phyloP scores from a whole-genome alignment of 2,797 vertebrate species.

The Micrastur ruficollis region DNA sequence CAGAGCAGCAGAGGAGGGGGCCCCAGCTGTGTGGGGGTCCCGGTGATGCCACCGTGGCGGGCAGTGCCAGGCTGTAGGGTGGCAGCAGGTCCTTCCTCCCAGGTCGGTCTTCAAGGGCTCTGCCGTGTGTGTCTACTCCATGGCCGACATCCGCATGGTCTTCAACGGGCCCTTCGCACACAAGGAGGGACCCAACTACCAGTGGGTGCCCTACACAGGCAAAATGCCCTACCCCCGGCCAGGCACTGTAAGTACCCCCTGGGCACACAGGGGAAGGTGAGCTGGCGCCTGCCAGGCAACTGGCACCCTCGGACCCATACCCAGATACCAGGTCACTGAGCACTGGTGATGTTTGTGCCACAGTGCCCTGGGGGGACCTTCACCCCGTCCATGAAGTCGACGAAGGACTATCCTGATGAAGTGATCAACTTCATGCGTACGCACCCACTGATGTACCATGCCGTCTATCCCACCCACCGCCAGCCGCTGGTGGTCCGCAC shows the following conservation, averaged over 20 bases:
- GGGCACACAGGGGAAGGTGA: accelerated
- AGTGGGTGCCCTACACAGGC: slow-evolving; percentile 97
- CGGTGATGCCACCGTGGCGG: accelerated
- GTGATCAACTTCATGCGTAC: slow-evolving; percentile 99
- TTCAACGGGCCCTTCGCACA: slow-evolving; percentile 98
- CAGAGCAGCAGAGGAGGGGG: accelerated
- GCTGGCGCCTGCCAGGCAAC: accelerated
- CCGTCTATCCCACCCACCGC: slow-evolving; percentile 93
- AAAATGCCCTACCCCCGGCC: slow-evolving; percentile 98
- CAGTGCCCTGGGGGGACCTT: slow-evolving; percentile 98
- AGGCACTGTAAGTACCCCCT: slow-evolving; percentile 85
- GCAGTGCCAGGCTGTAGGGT: not conserved
- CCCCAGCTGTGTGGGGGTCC: not conserved
- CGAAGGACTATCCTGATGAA: slow-evolving; percentile 98
- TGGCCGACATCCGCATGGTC: slow-evolving; percentile 98
- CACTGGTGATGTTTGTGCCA: accelerated
- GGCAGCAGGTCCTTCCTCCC: not conserved
- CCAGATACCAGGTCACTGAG: accelerated
- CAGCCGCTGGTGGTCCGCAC: slow-evolving; percentile 95
- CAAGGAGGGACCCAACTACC: slow-evolving; percentile 98
- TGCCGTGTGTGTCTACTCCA: slow-evolving; percentile 96
- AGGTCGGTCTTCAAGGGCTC: slow-evolving; percentile 98
- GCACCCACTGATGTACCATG: slow-evolving; percentile 96
- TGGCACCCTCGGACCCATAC: accelerated
- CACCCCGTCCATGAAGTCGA: slow-evolving; percentile 98